phyloP scores from a whole-genome alignment of 2,888 invertebrate species.

The Tiphia femorata region DNA sequence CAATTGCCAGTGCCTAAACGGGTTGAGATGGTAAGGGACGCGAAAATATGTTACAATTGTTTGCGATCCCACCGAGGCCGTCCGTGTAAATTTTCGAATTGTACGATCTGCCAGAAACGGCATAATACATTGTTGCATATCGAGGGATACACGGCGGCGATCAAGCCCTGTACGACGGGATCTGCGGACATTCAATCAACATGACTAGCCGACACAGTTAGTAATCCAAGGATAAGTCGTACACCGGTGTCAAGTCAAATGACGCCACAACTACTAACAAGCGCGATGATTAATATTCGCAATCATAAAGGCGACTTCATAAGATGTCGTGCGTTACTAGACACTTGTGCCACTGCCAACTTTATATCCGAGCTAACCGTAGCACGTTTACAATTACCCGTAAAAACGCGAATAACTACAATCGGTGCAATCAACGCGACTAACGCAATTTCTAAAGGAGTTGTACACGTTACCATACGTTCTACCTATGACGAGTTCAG shows the following conservation, averaged over 20 bases:
- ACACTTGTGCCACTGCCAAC: slow-evolving; percentile 27
- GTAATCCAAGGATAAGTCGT: too few species aligned
- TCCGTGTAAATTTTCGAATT: too few species aligned
- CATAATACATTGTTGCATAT: slow-evolving; percentile 2
- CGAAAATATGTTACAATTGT: too few species aligned
- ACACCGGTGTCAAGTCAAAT: too few species aligned
- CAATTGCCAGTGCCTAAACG: too few species aligned
- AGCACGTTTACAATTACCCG: not conserved
- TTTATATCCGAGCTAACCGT: slow-evolving; percentile 25
- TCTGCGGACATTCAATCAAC: too few species aligned
- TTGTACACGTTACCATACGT: slow-evolving; percentile 5
- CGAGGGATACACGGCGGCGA: not conserved
- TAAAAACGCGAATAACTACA: not conserved
- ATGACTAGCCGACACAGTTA: too few species aligned
- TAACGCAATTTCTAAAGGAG: slow-evolving; percentile 3
- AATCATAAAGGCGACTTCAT: not conserved
- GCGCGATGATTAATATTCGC: not conserved
- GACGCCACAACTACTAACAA: too few species aligned
- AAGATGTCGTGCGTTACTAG: slow-evolving; percentile 18
- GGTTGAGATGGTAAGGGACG: too few species aligned
- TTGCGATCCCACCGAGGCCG: too few species aligned
- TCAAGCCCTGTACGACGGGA: not conserved
- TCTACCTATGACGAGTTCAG: slow-evolving; percentile 9
- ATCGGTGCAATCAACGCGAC: slow-evolving; percentile 22
- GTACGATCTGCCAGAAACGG: slow-evolving; percentile 4